Base-by-base conservation (phyloP, 2,888 invertebrate genomes). In the Lacanobia wlatinum region DNA sequence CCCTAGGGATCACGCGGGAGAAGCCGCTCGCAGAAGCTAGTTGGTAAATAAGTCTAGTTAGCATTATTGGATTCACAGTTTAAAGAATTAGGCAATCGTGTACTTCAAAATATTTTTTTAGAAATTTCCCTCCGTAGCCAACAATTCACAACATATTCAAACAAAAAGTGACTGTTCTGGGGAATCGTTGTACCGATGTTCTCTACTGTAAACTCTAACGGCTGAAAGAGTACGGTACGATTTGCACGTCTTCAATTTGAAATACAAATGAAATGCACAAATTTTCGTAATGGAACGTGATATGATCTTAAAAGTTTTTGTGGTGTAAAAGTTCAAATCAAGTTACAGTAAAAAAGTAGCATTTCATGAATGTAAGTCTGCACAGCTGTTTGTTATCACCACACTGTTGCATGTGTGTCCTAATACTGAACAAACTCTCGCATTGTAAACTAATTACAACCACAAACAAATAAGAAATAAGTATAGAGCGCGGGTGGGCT, bases 401-500 rank as follows among this genome's bases (percentile, higher is more conserved):
- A 63, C 14, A 56, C 14, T 55, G n/a, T 50, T 34, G 28, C n/a
- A 62, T 71, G 10, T 53, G 12, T 58, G n/a, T 12, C 14, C 52
- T 56, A 67, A 12, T 12, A 61, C 21, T 9, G 28, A 73, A 56
- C 10, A 52, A 56, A 61, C 46, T 23, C 3, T 61, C 43, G 43
- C 52, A 63, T 16, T 21, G 61, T 34, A 74, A 68, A n/a, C n/a
- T n/a, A n/a, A 73, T 76, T 65, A 61, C n/a, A 60, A 60, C 58
- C 70, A 73, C 48, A 59, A 72, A 75, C 68, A 66, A 80, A 70
- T 55, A 65, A 67, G 55, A 62, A 40, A 83, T 65, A 65, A 72
- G 63, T 80, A 76, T 43, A 84, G 91, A 93, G 94, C 94, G 94
- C 94, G 94, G 94, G 94, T 92, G 94, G 94, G 94, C 94, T 92